Evolutionary conservation across 2,113 vertebrate genomes (phyloP).

Genomic region (Sylvilagus bachmani): DNA sequence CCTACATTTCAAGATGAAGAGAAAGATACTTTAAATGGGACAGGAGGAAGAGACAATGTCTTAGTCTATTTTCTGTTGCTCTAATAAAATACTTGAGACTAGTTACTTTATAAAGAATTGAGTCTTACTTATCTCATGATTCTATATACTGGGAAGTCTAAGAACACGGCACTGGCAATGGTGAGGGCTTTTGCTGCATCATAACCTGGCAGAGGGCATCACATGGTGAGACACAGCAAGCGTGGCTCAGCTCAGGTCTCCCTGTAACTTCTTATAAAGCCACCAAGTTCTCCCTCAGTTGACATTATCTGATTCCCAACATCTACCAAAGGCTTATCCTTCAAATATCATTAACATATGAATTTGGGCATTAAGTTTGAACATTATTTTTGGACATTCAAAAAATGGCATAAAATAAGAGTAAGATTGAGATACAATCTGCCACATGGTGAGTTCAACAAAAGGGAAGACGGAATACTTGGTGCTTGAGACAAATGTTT

Average conservation of each 20-base stretch:
- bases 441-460: not conserved
- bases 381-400: not conserved
- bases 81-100: not conserved
- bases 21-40: not conserved
- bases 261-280: not conserved
- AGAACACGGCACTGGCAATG: not conserved
- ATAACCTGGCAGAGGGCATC: not conserved
- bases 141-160: too few relatives aligned
- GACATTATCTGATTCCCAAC: too few relatives aligned
- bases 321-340: not conserved
- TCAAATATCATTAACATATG: not conserved
- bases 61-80: not conserved
- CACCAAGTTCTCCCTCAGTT: too few relatives aligned
- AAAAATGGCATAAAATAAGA: not conserved
- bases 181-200: not conserved
- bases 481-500: not conserved
- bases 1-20: not conserved
- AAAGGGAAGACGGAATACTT: not conserved
- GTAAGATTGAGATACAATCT: not conserved
- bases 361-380: not conserved
- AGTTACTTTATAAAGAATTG: not conserved
- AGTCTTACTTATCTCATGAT: not conserved
- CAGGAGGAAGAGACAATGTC: not conserved
- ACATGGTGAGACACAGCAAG: not conserved
- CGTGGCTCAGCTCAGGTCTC: not conserved